Percentiles rank a stretch among this genome's conserved stretches.
phyloP scores from a whole-genome alignment of 2,113 vertebrate species.

The Salvelinus fontinalis region DNA sequence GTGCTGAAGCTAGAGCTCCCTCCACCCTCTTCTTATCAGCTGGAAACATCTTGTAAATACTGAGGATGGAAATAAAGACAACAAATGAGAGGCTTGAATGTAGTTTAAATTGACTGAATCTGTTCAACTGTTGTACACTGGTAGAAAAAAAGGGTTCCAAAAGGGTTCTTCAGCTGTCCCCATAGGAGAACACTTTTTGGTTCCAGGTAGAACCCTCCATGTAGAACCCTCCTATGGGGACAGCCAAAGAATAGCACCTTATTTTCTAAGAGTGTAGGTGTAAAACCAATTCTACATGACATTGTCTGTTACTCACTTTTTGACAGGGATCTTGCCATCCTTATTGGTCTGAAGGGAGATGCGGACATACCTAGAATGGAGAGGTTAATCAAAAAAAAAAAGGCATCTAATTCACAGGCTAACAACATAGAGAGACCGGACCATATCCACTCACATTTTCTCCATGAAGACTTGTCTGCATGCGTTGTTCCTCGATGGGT shows the following conservation, averaged over 20 bases:
- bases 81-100: not conserved
- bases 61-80: conserved; percentile 56
- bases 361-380: conserved; percentile 65
- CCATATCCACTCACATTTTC: conserved; percentile 85
- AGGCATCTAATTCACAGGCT: not conserved
- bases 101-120: too few relatives aligned
- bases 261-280: too few relatives aligned
- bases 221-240: too few relatives aligned
- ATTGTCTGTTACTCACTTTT: conserved; percentile 78
- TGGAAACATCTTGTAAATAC: conserved; percentile 96
- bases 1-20: conserved; percentile 82
- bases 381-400: not conserved
- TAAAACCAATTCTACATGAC: not conserved
- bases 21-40: conserved; percentile 96
- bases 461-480: conserved; percentile 86
- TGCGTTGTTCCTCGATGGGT: conserved; percentile 80
- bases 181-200: too few relatives aligned
- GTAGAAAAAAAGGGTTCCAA: too few relatives aligned
- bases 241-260: too few relatives aligned
- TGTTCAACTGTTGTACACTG: too few relatives aligned
- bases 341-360: conserved; percentile 78
- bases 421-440: not conserved
- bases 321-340: conserved; percentile 95
- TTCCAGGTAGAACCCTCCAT: too few relatives aligned
- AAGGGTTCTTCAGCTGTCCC: too few relatives aligned